Conservation (phyloP, 2,888 invertebrate genomes). For the Epirrhoe alternata region DNA sequence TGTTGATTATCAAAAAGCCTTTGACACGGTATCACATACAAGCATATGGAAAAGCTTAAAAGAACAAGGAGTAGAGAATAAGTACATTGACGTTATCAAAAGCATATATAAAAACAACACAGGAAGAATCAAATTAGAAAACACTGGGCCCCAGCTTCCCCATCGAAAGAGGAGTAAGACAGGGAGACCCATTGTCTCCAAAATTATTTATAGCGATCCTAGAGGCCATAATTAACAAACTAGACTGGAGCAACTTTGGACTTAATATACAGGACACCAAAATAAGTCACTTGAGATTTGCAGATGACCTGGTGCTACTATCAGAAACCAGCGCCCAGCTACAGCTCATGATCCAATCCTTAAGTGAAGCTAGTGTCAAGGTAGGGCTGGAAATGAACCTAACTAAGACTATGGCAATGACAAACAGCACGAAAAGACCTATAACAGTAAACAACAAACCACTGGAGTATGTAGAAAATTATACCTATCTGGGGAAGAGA, state of each 20-base stretch:
- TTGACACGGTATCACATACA: no score
- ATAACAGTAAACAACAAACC: slow-evolving; percentile 21
- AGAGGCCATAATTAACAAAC: slow-evolving; percentile 4
- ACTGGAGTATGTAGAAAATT: slow-evolving; percentile 34
- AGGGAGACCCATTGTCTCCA: no score
- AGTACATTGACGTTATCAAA: no score
- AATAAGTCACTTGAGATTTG: slow-evolving; percentile 24
- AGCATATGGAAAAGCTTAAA: no score
- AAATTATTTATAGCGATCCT: no score
- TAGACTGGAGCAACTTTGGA: slow-evolving; percentile 19
- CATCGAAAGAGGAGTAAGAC: no score
- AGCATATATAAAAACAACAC: no score
- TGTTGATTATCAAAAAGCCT: no score
- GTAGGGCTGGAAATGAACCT: slow-evolving; percentile 41
- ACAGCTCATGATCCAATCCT: slow-evolving; percentile 23
- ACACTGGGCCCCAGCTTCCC: no score
- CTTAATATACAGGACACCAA: slow-evolving; percentile 10
- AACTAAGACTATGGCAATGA: slow-evolving; percentile 42
- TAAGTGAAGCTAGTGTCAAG: slow-evolving; percentile 30
- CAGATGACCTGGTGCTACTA: slow-evolving; percentile 27
- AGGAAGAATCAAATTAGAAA: no score
- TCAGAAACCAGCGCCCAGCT: slow-evolving; percentile 8
- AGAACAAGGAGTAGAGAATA: no score
- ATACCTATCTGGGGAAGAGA: slow-evolving; percentile 31
- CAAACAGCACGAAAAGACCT: slow-evolving; percentile 22